A percentile compares a stretch with the other conserved stretches of the same genome.
Conservation (phyloP, 2,113 vertebrate genomes). For the Neodontobutis hainanensis region DNA sequence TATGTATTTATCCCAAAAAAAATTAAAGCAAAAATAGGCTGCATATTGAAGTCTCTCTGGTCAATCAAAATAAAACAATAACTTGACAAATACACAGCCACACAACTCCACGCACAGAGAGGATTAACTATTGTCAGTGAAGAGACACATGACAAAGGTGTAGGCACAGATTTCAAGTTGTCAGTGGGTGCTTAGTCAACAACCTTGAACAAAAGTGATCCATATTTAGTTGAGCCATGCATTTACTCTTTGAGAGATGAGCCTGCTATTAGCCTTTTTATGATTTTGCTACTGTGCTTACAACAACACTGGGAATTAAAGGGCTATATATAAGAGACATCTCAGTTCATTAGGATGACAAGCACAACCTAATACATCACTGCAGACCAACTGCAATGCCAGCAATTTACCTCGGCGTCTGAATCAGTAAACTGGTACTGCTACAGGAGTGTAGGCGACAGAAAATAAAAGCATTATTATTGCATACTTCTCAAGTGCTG, state of each 20-base stretch:
- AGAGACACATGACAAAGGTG: constrained; percentile 21
- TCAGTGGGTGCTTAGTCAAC: constrained; percentile 35
- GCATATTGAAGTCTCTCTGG: constrained; percentile 30
- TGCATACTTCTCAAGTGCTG: constrained; percentile 46
- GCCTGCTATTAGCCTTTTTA: constrained; percentile 30
- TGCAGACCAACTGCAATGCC: constrained; percentile 80
- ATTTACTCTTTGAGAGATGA: constrained; percentile 22
- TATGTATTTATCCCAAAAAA: neutral
- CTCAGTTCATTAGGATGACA: constrained; percentile 79
- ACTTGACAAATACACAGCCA: constrained; percentile 25
- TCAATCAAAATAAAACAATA: neutral
- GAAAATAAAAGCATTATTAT: constrained; percentile 80
- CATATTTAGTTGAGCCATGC: constrained; percentile 45
- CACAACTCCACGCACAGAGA: constrained; percentile 23
- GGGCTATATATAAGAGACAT: constrained; percentile 15
- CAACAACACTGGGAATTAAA: constrained; percentile 45
- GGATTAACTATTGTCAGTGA: constrained; percentile 24
- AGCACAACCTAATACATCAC: constrained; percentile 80
- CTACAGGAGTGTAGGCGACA: constrained; percentile 87
- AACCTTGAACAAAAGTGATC: constrained; percentile 16
- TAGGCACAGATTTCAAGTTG: constrained; percentile 21
- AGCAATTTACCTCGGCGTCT: constrained; percentile 95
- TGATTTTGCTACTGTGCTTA: constrained; percentile 29
- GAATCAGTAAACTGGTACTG: constrained; percentile 99
- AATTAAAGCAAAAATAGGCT: constrained; percentile 18